phyloP scores from a whole-genome alignment of 2,113 vertebrate species.

The Thamnophis sirtalis region DNA sequence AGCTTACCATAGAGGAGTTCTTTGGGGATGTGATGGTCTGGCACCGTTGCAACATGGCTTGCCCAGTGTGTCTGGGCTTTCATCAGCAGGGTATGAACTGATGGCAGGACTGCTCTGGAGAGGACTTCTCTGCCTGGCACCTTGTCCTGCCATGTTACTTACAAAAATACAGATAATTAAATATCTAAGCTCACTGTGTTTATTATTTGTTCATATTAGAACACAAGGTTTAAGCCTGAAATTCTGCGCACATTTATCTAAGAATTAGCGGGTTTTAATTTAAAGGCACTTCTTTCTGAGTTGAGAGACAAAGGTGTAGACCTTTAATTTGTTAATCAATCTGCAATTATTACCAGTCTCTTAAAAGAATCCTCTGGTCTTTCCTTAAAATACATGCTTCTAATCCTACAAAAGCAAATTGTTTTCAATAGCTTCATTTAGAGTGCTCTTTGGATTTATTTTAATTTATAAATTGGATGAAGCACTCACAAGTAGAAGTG shows the following conservation, averaged over 20 bases:
- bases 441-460: neutral
- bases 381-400: neutral
- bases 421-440: neutral
- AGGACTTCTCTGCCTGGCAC: no score
- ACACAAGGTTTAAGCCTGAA: neutral
- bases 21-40: no score
- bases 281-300: neutral
- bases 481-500: neutral
- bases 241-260: neutral
- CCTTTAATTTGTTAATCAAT: neutral
- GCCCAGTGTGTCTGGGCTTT: no score
- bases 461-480: neutral
- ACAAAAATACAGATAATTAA: neutral
- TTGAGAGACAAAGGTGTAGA: neutral
- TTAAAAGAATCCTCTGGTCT: neutral
- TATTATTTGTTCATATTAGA: neutral
- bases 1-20: no score
- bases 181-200: neutral
- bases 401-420: neutral
- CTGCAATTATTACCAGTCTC: neutral
- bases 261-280: neutral
- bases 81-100: no score
- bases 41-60: no score
- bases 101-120: no score
- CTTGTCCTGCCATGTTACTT: neutral